These are phyloP conservation scores for Caranx ignobilis DNA, from an alignment of 2,113 vertebrate genomes.

Conservation along the genomic window DNA sequence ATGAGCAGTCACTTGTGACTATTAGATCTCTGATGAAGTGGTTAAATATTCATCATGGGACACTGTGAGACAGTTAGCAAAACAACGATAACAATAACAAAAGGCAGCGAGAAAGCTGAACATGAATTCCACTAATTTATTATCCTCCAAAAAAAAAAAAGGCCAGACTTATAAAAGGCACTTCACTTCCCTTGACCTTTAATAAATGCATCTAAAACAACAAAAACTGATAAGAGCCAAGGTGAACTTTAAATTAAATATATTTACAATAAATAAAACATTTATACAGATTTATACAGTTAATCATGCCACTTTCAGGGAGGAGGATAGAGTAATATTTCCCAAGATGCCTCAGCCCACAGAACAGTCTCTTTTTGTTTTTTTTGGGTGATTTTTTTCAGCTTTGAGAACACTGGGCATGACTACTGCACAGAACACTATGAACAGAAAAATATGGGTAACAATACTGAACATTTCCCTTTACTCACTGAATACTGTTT, in stretches of 20 bases:
- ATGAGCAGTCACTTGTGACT: constrained; percentile 40
- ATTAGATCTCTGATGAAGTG: constrained; percentile 7
- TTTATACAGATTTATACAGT: constrained; percentile 79
- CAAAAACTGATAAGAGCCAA: constrained; percentile 67
- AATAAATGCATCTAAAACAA: constrained; percentile 72
- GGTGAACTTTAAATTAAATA: constrained; percentile 85
- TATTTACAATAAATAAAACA: constrained; percentile 87
- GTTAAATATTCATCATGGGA: constrained; percentile 32
- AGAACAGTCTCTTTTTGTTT: constrained; percentile 38
- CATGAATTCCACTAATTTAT: constrained; percentile 80
- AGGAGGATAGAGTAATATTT: constrained; percentile 53
- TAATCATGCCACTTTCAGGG: constrained; percentile 61
- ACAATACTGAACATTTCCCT: constrained; percentile 77
- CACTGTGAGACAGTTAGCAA: background rate
- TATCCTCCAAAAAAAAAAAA: constrained; percentile 67
- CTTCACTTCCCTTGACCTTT: constrained; percentile 76
- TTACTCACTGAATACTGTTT: constrained; percentile 76
- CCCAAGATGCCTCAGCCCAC: constrained; percentile 52
- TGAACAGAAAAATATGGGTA: constrained; percentile 62
- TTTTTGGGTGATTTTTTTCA: constrained; percentile 15
- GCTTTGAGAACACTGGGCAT: constrained; percentile 63
- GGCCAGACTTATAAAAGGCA: constrained; percentile 81
- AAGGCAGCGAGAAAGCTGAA: constrained; percentile 44
- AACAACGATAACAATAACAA: constrained; percentile 39
- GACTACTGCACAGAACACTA: constrained; percentile 65